Conservation (phyloP, 2,888 invertebrate species). For the Meliscaeva auricollis region DNA sequence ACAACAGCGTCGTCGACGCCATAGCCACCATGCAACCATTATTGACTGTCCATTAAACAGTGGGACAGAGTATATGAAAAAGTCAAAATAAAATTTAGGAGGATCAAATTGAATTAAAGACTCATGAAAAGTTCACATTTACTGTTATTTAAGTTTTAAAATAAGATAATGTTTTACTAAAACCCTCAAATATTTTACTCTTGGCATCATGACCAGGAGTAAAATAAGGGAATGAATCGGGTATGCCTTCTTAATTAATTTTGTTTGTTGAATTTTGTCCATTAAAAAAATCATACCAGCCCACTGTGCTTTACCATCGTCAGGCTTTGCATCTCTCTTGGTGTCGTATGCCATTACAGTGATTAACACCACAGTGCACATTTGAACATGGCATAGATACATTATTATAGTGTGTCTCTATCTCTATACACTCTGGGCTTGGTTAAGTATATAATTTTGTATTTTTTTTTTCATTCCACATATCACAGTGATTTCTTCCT, state of each 20-base stretch:
- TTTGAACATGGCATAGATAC: slow-evolving; percentile 20
- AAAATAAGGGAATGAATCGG: no score
- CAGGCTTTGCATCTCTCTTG: slow-evolving; percentile 47
- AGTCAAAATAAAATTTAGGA: background rate
- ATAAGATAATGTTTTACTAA: no score
- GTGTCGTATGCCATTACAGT: slow-evolving; percentile 66
- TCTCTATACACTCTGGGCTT: background rate
- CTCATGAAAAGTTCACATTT: no score
- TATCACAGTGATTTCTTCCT: slow-evolving; percentile 36
- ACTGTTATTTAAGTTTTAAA: no score
- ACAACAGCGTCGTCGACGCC: background rate
- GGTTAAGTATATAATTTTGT: slow-evolving; percentile 1
- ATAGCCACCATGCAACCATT: background rate
- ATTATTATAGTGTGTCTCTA: slow-evolving; percentile 38
- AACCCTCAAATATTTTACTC: no score
- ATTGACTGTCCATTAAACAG: background rate
- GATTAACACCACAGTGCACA: slow-evolving; percentile 68
- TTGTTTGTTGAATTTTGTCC: background rate
- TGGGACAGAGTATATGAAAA: background rate
- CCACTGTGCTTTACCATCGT: slow-evolving; percentile 1
- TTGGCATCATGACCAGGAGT: no score
- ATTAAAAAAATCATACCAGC: background rate
- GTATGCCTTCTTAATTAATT: no score
- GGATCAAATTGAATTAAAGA: no score
- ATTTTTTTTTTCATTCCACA: slow-evolving; percentile 9